These are phyloP conservation scores for Periophthalmus magnuspinnatus DNA, from an alignment of 2,797 vertebrate genomes.

Conservation along the genomic window DNA sequence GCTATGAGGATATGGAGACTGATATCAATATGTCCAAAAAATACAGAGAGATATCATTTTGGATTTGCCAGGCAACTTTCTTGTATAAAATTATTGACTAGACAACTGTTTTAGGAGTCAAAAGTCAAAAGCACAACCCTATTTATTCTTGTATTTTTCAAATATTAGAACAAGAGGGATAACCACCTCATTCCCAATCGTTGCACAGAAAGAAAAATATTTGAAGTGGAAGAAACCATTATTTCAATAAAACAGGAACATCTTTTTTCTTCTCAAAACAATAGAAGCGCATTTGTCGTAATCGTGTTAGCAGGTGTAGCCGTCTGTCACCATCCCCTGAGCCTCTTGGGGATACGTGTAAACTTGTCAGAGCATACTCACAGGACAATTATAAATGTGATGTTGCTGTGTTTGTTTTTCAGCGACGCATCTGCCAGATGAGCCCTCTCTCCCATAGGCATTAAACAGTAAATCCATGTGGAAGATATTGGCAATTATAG, in stretches of 20 bases:
- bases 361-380: background rate
- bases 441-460: constrained; percentile 10
- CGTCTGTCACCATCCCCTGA: constrained; percentile 26
- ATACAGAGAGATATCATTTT: too few relatives aligned
- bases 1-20: too few relatives aligned
- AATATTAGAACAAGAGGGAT: too few relatives aligned
- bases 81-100: too few relatives aligned
- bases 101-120: too few relatives aligned
- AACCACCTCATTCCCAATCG: too few relatives aligned
- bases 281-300: constrained; percentile 5
- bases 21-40: too few relatives aligned
- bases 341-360: background rate
- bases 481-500: background rate
- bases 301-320: constrained; percentile 40
- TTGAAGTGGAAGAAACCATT: background rate
- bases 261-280: background rate
- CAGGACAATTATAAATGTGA: constrained; percentile 1
- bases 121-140: too few relatives aligned
- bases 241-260: background rate
- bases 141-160: too few relatives aligned
- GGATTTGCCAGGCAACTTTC: too few relatives aligned
- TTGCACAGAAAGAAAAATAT: too few relatives aligned
- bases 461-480: constrained; percentile 9
- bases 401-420: constrained; percentile 25
- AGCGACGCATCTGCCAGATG: constrained; percentile 35